A percentile compares a stretch with the other conserved stretches of the same genome.
phyloP scores from a whole-genome alignment of 2,888 invertebrate species.

The Epirrita christyi region DNA sequence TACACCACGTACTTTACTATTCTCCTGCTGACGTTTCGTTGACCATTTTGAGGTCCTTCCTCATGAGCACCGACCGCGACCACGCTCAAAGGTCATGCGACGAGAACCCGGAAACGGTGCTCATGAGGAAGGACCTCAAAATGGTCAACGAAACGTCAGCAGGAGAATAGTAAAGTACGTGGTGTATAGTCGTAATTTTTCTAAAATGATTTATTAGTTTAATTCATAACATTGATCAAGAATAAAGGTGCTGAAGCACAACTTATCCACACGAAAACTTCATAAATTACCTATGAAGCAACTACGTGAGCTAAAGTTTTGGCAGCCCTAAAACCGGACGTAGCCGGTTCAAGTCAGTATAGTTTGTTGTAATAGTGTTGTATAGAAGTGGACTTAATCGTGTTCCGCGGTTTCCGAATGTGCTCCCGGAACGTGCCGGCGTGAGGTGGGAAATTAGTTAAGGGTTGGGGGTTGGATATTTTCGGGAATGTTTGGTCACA shows the following conservation, averaged over 20 bases:
- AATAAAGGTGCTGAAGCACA: slow-evolving; percentile 12
- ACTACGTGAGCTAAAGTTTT: slow-evolving; percentile 45
- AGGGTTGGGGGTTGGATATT: slow-evolving; percentile 38
- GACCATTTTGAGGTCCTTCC: too few species aligned
- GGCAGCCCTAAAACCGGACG: slow-evolving; percentile 44
- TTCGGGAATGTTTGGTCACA: slow-evolving; percentile 33
- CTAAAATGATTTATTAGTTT: too few species aligned
- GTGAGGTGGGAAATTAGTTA: slow-evolving; percentile 56
- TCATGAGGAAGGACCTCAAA: too few species aligned
- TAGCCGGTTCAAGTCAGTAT: slow-evolving; percentile 47
- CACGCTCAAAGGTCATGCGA: too few species aligned
- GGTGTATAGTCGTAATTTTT: too few species aligned
- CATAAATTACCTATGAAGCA: slow-evolving; percentile 26
- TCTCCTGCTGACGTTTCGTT: too few species aligned
- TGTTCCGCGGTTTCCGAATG: slow-evolving; percentile 61
- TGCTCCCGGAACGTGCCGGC: slow-evolving; percentile 53
- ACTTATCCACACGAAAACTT: slow-evolving; percentile 24
- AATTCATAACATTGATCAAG: slow-evolving; percentile 23
- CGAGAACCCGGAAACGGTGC: too few species aligned
- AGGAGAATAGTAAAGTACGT: too few species aligned
- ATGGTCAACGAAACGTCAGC: too few species aligned
- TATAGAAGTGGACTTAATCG: slow-evolving; percentile 62
- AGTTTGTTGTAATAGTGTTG: slow-evolving; percentile 62
- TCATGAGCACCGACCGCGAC: too few species aligned
- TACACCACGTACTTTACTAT: too few species aligned